These are phyloP conservation scores for Pangasius djambal DNA, from an alignment of 2,797 vertebrate genomes.

Conservation along the genomic window DNA sequence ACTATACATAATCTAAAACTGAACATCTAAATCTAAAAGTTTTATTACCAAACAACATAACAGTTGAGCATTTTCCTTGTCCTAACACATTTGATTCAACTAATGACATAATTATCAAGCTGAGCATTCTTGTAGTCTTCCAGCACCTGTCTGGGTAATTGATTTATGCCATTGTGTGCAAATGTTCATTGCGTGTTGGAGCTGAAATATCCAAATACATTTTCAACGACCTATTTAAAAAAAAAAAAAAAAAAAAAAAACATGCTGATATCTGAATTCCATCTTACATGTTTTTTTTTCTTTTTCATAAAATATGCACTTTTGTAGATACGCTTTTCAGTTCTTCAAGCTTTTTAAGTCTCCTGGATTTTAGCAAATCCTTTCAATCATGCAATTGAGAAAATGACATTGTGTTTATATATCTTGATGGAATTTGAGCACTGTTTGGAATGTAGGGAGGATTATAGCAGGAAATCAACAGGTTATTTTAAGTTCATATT, in stretches of 20 bases:
- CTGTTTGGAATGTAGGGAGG: conserved; percentile 16
- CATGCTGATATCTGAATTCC: conserved; percentile 20
- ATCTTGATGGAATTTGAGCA: conserved; percentile 33
- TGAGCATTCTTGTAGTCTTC: neutral
- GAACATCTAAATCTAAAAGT: neutral
- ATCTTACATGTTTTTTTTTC: neutral
- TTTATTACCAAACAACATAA: neutral
- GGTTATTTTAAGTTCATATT: conserved; percentile 38
- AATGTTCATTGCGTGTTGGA: conserved; percentile 3
- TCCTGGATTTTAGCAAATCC: conserved; percentile 32
- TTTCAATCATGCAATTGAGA: conserved; percentile 24
- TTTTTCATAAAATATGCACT: conserved; percentile 18
- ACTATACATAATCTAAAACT: neutral
- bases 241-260: conserved; percentile 7
- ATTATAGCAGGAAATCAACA: conserved; percentile 39
- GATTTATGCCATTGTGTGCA: conserved; percentile 22
- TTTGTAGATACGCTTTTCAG: conserved; percentile 30
- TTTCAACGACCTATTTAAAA: conserved; percentile 13
- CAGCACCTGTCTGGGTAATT: neutral
- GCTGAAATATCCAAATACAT: conserved; percentile 10
- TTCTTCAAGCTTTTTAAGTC: conserved; percentile 26
- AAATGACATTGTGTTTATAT: conserved; percentile 19
- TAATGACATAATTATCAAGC: neutral
- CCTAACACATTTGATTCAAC: neutral
- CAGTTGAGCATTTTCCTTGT: neutral